A percentile compares a stretch with the other conserved stretches of the same genome.
Conservation (phyloP, 2,113 vertebrate genomes). For the Polypterus bichir region DNA sequence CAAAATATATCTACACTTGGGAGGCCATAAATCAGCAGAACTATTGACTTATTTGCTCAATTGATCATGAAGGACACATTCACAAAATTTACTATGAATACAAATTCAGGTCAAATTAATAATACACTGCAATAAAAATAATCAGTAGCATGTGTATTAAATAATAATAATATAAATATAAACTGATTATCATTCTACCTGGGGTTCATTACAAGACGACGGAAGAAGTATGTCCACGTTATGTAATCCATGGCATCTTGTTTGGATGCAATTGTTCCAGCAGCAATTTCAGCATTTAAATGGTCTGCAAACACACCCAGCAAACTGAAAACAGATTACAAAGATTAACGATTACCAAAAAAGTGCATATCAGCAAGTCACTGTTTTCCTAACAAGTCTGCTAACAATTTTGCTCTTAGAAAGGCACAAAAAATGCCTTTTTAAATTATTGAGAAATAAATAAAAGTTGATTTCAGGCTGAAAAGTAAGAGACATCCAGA, state of each 20-base stretch:
- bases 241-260: constrained; percentile 98
- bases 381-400: constrained; percentile 17
- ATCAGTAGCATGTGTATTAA: too few relatives aligned
- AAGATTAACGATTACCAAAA: constrained; percentile 20
- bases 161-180: too few relatives aligned
- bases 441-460: not conserved
- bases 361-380: constrained; percentile 15
- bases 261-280: constrained; percentile 87
- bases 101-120: too few relatives aligned
- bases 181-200: constrained; percentile 44
- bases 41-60: too few relatives aligned
- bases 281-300: constrained; percentile 88
- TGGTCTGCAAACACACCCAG: constrained; percentile 84
- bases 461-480: too few relatives aligned
- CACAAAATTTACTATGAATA: too few relatives aligned
- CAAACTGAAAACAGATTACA: constrained; percentile 50
- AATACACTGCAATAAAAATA: too few relatives aligned
- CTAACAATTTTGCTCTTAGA: not conserved
- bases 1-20: too few relatives aligned
- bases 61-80: too few relatives aligned
- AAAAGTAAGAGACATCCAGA: too few relatives aligned
- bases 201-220: constrained; percentile 93
- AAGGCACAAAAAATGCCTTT: not conserved
- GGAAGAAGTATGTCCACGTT: constrained; percentile 97
- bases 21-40: too few relatives aligned